A percentile compares a stretch with the other conserved stretches of the same genome.
Evolutionary conservation across 2,113 vertebrate genomes (phyloP).

Genomic region (Entelurus aequoreus): DNA sequence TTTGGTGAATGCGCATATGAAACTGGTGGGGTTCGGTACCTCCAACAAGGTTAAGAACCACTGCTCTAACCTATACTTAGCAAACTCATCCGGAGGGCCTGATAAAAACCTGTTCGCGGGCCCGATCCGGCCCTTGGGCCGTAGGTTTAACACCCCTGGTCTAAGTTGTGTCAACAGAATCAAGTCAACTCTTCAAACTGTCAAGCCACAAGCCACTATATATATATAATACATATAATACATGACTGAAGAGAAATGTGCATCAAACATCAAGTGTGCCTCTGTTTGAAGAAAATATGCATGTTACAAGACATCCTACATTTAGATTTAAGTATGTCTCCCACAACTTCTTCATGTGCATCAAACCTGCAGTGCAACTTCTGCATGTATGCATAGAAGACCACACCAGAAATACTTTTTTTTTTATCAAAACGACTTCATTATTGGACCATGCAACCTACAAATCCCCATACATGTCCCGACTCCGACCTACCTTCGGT

Average conservation of each 20-base stretch:
- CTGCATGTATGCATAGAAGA: conserved; percentile 18
- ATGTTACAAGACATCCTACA: too few species aligned
- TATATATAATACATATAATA: too few species aligned
- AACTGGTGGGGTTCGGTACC: too few species aligned
- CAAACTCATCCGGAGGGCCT: too few species aligned
- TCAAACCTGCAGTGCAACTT: conserved; percentile 43
- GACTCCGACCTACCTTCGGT: conserved; percentile 85
- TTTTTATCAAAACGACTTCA: too few species aligned
- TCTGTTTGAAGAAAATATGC: too few species aligned
- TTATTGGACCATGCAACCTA: conserved; percentile 29
- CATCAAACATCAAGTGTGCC: not conserved
- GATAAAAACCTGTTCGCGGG: too few species aligned
- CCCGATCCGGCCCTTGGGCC: too few species aligned
- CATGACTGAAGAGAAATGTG: not conserved
- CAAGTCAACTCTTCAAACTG: too few species aligned
- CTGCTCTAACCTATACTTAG: too few species aligned
- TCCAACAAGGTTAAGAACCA: too few species aligned
- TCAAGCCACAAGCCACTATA: not conserved
- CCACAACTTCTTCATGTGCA: conserved; percentile 47
- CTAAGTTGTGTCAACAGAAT: not conserved
- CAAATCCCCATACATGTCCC: conserved; percentile 39
- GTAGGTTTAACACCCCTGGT: not conserved
- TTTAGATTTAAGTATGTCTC: conserved; percentile 18
- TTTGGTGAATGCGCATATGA: too few species aligned
- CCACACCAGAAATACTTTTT: conserved; percentile 37